Conservation (phyloP, 2,797 vertebrate species). For the Cephalopachus bancanus region DNA sequence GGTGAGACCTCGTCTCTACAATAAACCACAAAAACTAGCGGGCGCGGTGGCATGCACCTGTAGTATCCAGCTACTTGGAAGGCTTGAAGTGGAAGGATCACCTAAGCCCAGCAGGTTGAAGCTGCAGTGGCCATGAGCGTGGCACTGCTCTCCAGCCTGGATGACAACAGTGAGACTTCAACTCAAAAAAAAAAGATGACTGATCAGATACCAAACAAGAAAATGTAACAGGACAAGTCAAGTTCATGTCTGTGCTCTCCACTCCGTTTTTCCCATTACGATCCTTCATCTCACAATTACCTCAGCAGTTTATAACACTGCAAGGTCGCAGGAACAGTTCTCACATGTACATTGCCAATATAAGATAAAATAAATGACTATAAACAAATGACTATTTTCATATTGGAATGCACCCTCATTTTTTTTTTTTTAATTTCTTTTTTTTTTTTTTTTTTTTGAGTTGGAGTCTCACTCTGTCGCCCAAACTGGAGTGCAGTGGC, state of each 20-base stretch:
- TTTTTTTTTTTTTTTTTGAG: neutral
- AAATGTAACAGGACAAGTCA: conserved; percentile 7
- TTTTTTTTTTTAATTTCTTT: neutral
- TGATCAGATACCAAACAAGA: conserved; percentile 37
- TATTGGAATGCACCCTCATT: neutral
- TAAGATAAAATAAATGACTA: neutral
- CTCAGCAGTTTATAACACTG: neutral
- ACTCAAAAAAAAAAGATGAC: neutral
- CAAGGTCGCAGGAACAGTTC: neutral
- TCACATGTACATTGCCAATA: neutral
- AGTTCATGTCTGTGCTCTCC: neutral
- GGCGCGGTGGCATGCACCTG: no score
- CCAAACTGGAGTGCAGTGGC: no score
- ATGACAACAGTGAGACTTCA: no score
- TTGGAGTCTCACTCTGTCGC: no score
- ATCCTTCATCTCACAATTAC: conserved; percentile 33
- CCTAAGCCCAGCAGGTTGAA: no score
- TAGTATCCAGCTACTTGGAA: no score
- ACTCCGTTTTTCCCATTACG: neutral
- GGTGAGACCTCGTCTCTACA: no score
- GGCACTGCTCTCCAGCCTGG: no score
- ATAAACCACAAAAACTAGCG: no score
- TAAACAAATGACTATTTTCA: neutral
- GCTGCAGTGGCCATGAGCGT: no score
- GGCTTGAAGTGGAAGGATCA: no score